Conservation (phyloP, 1,140 invertebrate genomes). For the Gonatopus flavifemur region DNA sequence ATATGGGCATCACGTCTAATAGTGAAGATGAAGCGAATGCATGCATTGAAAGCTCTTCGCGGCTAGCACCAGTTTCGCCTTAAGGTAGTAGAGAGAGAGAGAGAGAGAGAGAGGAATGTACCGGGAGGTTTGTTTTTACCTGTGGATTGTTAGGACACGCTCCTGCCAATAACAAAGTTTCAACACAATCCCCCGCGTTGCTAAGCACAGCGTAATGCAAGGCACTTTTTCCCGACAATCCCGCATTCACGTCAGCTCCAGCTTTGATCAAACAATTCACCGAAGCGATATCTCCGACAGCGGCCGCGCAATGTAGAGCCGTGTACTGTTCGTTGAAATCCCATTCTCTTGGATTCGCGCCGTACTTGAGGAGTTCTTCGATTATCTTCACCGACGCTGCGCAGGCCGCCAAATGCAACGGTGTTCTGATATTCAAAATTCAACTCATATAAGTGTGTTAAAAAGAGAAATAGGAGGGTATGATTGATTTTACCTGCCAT, state of each 20-base stretch:
- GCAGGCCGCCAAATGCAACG: slow-evolving; percentile 76
- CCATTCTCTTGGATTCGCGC: slow-evolving; percentile 68
- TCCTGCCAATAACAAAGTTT: slow-evolving; percentile 67
- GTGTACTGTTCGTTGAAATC: slow-evolving; percentile 69
- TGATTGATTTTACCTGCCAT: slow-evolving; percentile 49
- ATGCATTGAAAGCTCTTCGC: too few species aligned
- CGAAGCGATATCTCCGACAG: slow-evolving; percentile 62
- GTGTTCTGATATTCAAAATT: slow-evolving; percentile 62
- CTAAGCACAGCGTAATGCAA: slow-evolving; percentile 76
- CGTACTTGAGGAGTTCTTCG: slow-evolving; percentile 65
- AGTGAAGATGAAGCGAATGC: too few species aligned
- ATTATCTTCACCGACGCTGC: slow-evolving; percentile 67
- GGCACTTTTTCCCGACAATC: slow-evolving; percentile 65
- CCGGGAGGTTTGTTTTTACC: too few species aligned
- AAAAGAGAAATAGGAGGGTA: too few species aligned
- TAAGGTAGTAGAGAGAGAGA: too few species aligned
- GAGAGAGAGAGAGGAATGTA: too few species aligned
- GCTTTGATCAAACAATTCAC: slow-evolving; percentile 65
- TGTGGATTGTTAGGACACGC: slow-evolving; percentile 78
- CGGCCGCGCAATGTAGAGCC: slow-evolving; percentile 76
- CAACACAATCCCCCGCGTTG: slow-evolving; percentile 69
- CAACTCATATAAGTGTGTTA: too few species aligned
- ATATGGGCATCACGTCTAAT: too few species aligned
- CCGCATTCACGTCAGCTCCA: slow-evolving; percentile 73
- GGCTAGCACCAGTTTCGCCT: too few species aligned